Conservation (phyloP, 2,113 vertebrate species). For the Abramis brama region DNA sequence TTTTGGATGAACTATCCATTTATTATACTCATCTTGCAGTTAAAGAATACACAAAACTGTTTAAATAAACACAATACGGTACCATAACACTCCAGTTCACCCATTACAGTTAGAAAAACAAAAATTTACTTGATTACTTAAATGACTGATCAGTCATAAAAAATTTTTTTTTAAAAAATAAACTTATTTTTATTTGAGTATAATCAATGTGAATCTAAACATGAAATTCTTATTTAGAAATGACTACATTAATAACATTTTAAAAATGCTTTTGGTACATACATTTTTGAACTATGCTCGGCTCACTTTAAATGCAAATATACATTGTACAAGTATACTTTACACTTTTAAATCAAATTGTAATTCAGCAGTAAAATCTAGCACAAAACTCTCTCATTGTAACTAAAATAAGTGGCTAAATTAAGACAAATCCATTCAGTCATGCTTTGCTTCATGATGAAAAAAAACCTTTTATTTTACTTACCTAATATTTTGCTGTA, state of each 20-base stretch:
- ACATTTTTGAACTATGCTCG: neutral
- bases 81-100: neutral
- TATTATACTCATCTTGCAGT: neutral
- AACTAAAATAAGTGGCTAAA: neutral
- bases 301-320: neutral
- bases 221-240: neutral
- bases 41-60: neutral
- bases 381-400: neutral
- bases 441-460: neutral
- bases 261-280: too few relatives aligned
- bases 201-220: neutral
- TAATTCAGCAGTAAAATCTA: too few relatives aligned
- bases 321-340: neutral
- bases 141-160: too few relatives aligned
- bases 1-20: too few relatives aligned
- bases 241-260: neutral
- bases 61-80: neutral
- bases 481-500: neutral
- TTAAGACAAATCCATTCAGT: neutral
- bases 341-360: too few relatives aligned
- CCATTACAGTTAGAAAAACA: neutral
- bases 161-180: too few relatives aligned
- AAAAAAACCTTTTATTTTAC: neutral
- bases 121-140: too few relatives aligned
- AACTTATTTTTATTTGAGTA: neutral